A percentile compares a stretch with the other conserved stretches of the same genome.
These are phyloP conservation scores for Acanthosepion lycidas DNA, from an alignment of 2,888 invertebrate genomes.

Conservation along the genomic window DNA sequence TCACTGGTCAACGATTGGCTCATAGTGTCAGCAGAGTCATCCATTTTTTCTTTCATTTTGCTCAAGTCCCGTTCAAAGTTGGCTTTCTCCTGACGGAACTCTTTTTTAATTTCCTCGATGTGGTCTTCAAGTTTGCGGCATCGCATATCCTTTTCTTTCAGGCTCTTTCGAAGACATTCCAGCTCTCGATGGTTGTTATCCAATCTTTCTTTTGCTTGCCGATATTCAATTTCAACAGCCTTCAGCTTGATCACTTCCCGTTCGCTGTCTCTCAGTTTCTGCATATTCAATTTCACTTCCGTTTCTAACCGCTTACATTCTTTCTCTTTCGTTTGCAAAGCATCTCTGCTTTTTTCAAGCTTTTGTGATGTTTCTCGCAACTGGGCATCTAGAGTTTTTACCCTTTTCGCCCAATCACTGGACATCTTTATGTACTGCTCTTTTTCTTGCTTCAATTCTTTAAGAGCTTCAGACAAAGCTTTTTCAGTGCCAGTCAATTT, in stretches of 20 bases:
- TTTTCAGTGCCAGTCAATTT: conserved; percentile 69
- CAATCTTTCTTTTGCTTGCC: conserved; percentile 64
- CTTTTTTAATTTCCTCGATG: conserved; percentile 65
- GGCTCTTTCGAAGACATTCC: conserved; percentile 54
- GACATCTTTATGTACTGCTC: conserved; percentile 67
- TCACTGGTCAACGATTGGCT: conserved; percentile 67
- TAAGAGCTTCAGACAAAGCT: conserved; percentile 67
- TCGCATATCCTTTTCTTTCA: conserved; percentile 63
- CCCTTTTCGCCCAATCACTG: conserved; percentile 66
- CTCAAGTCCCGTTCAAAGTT: conserved; percentile 78
- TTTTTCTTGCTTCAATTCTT: conserved; percentile 68
- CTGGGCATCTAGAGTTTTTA: conserved; percentile 64
- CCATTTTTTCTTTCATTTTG: conserved; percentile 84
- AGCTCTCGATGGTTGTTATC: conserved; percentile 62
- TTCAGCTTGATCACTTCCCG: conserved; percentile 68
- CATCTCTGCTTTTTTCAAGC: conserved; percentile 65
- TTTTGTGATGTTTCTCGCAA: conserved; percentile 63
- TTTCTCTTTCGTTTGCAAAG: conserved; percentile 63
- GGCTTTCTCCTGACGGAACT: conserved; percentile 71
- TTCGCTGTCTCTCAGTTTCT: conserved; percentile 65
- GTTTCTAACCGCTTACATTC: conserved; percentile 64
- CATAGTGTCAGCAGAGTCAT: conserved; percentile 81
- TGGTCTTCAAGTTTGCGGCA: conserved; percentile 64
- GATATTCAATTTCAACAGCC: conserved; percentile 67
- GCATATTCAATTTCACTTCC: conserved; percentile 62